These are phyloP conservation scores for Lonchura striata DNA, from an alignment of 2,113 vertebrate species.

Conservation along the genomic window DNA sequence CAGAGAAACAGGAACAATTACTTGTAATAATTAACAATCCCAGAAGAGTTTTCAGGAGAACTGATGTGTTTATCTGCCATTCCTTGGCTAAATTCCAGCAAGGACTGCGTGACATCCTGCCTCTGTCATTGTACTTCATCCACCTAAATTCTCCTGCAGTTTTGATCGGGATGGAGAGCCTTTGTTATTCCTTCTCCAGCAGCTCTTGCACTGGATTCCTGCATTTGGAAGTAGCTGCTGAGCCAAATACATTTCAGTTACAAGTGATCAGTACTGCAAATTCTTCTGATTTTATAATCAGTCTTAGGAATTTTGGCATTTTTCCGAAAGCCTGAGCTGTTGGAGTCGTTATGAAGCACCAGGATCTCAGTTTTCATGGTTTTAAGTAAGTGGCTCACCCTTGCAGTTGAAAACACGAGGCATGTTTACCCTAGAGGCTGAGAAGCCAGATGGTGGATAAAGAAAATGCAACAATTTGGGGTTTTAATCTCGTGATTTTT, in stretches of 20 bases:
- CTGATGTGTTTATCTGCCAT: constrained; percentile 27
- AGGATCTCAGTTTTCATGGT: constrained; percentile 38
- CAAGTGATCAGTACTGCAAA: neutral
- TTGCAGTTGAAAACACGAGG: constrained; percentile 30
- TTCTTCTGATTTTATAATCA: neutral
- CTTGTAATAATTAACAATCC: constrained; percentile 34
- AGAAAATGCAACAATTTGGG: constrained; percentile 61
- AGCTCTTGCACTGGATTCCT: neutral
- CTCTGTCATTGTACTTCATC: neutral
- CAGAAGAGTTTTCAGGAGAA: neutral
- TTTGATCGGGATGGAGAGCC: neutral
- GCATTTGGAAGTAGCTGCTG: neutral
- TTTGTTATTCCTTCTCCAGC: neutral
- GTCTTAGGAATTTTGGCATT: neutral
- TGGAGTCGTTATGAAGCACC: neutral
- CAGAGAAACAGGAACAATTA: neutral
- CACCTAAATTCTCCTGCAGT: neutral
- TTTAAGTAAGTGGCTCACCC: constrained; percentile 48
- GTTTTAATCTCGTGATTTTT: constrained; percentile 57
- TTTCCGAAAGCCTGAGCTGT: neutral
- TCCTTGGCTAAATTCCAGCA: constrained; percentile 24
- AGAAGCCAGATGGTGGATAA: constrained; percentile 65
- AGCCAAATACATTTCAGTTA: neutral
- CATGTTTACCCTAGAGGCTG: constrained; percentile 51
- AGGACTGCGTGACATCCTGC: neutral